These are phyloP conservation scores for Tetranychus piercei DNA, from an alignment of 2,888 invertebrate species.

Conservation along the genomic window DNA sequence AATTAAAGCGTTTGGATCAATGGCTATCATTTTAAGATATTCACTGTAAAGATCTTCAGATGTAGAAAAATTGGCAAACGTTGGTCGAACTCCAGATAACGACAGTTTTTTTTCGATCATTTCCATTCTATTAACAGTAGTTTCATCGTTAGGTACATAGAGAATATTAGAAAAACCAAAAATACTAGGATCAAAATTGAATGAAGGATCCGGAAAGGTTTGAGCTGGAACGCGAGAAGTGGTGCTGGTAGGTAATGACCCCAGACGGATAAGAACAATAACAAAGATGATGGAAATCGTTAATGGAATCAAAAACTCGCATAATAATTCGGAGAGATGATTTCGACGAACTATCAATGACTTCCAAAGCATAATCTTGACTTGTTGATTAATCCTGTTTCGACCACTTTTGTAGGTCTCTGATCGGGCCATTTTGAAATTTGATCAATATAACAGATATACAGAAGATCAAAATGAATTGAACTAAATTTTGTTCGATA, in stretches of 20 bases:
- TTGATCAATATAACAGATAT: not conserved
- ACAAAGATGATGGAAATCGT: not conserved
- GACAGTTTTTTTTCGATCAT: not conserved
- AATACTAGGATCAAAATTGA: not conserved
- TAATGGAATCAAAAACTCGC: slow-evolving; percentile 17
- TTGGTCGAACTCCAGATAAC: not conserved
- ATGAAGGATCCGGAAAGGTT: not conserved
- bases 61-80: not conserved
- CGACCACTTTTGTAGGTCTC: not conserved
- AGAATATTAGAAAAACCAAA: not conserved
- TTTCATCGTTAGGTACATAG: not conserved
- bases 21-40: not conserved
- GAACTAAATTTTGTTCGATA: not conserved
- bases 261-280: not conserved
- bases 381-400: slow-evolving; percentile 4
- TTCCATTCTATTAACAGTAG: not conserved
- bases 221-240: not conserved
- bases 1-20: not conserved
- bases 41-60: not conserved
- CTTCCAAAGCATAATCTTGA: slow-evolving; percentile 17
- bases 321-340: slow-evolving; percentile 15
- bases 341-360: slow-evolving; percentile 11
- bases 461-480: not conserved
- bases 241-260: not conserved
- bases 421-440: not conserved